Percentiles rank a stretch among this genome's conserved stretches.
These are phyloP conservation scores for Nettapus auritus DNA, from an alignment of 2,113 vertebrate genomes.

Conservation along the genomic window DNA sequence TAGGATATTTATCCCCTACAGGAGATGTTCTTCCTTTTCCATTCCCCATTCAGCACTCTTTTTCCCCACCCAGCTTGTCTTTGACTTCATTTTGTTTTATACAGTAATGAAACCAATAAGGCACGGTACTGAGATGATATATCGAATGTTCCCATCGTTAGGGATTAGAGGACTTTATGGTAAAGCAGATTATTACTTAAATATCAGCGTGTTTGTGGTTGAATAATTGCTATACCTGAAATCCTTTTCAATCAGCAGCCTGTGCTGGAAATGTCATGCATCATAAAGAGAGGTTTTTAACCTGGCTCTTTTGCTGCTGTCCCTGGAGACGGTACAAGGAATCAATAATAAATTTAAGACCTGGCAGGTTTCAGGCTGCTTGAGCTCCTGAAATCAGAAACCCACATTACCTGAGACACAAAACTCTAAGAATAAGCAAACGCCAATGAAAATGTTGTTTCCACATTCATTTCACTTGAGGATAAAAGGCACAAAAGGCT, in stretches of 20 bases:
- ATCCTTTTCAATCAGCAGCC: conserved; percentile 55
- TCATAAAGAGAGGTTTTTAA: conserved; percentile 64
- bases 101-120: not conserved
- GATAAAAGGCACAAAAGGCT: not conserved
- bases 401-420: not conserved
- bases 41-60: not conserved
- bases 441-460: not conserved
- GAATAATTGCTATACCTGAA: conserved; percentile 6
- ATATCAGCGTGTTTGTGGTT: not conserved
- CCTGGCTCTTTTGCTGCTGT: conserved; percentile 37
- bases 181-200: not conserved
- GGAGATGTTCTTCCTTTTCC: not conserved
- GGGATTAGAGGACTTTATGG: not conserved
- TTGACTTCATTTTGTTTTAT: not conserved
- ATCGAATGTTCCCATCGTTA: not conserved
- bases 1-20: not conserved
- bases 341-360: conserved; percentile 67
- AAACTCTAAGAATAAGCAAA: not conserved
- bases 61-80: not conserved
- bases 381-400: not conserved
- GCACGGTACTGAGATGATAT: rapidly evolving
- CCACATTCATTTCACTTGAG: not conserved
- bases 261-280: conserved; percentile 43
- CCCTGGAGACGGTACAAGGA: conserved; percentile 41
- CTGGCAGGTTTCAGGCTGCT: conserved; percentile 48